Evolutionary conservation across 2,888 invertebrate species (phyloP), one percentile per base, ranked within the genome.

Genomic region (Thymelicus acteon): DNA sequence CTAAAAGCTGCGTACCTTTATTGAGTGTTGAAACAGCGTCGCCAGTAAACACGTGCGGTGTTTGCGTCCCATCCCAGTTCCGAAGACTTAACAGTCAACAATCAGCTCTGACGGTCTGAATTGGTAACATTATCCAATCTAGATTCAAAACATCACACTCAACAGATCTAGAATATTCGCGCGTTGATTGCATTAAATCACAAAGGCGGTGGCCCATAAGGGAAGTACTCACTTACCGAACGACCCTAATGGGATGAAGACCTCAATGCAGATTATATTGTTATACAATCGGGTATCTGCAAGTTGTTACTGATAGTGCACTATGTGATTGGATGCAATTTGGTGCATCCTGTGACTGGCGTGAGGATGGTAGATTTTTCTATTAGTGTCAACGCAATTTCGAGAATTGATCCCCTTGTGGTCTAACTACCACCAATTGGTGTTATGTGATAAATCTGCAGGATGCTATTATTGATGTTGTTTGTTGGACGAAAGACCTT

Each of bases 181-280:
- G 54, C 70, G 67, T 75, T 76, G 76, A 78, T 74, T 79, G 78
- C 80, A 82, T 79, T 76, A 79, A 81, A 82, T 81, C 80, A 83
- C 70, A 71, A 64, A 58, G 13, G 57, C 58, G 58, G 60, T 31
- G 12, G 15, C 24, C 70, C 78, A 88, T 88, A 84, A 80, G 87
- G 89, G 89, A 89, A 82, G 80, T 82, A 71, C 73, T 83, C 87
- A 85, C 85, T 90, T 89, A 85, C 77, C 75, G 78, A 79, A 72
- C 76, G 78, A 77, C 79, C 79, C 78, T 82, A 82, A 79, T 82
- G 80, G 63, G 49, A 58, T 78, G 79, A 74, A 73, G 74, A 60
- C 67, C 37, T 44, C 66, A 31, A 48, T 66, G 67, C 49, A 57
- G 71, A 74, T 74, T 72, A 72, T 68, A 52, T 57, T 65, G 60